These are phyloP conservation scores for Toxotes chatareus DNA, from an alignment of 2,113 vertebrate genomes.

Conservation along the genomic window DNA sequence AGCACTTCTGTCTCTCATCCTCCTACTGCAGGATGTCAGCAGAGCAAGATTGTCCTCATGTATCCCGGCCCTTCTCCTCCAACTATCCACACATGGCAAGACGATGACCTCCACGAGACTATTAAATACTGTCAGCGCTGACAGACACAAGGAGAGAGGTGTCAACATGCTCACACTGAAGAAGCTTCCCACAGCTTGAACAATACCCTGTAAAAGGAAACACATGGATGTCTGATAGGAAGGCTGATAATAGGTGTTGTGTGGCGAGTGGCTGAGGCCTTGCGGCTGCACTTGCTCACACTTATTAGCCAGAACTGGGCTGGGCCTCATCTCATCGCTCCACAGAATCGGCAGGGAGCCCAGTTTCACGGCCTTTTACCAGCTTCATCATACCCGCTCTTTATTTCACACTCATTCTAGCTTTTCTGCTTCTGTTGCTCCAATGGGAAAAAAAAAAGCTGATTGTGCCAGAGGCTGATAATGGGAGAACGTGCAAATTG, in stretches of 20 bases:
- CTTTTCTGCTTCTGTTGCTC: conserved; percentile 61
- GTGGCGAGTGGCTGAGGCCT: conserved; percentile 68
- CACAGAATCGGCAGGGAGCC: conserved; percentile 55
- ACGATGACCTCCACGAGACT: conserved; percentile 67
- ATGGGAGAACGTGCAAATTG: conserved; percentile 49
- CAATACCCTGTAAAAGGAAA: conserved; percentile 79
- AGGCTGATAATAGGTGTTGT: conserved; percentile 83
- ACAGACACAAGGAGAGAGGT: conserved; percentile 71
- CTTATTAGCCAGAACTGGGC: conserved; percentile 78
- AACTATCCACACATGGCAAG: conserved; percentile 56
- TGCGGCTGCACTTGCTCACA: conserved; percentile 75
- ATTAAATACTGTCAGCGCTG: conserved; percentile 75
- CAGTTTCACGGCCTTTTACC: conserved; percentile 74
- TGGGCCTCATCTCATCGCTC: conserved; percentile 57
- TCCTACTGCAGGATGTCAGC: conserved; percentile 59
- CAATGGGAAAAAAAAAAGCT: conserved; percentile 61
- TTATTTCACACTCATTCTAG: conserved; percentile 73
- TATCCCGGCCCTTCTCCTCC: conserved; percentile 38
- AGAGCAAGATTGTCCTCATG: conserved; percentile 53
- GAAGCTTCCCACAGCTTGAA: conserved; percentile 69
- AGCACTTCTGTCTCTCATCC: conserved; percentile 41
- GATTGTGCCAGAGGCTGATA: conserved; percentile 52
- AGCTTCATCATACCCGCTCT: conserved; percentile 65
- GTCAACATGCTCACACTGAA: conserved; percentile 66
- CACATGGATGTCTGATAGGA: conserved; percentile 67